A percentile compares a stretch with the other conserved stretches of the same genome.
phyloP scores from a whole-genome alignment of 64 coral and sea anemone genomes.

The Stylophora pistillata region DNA sequence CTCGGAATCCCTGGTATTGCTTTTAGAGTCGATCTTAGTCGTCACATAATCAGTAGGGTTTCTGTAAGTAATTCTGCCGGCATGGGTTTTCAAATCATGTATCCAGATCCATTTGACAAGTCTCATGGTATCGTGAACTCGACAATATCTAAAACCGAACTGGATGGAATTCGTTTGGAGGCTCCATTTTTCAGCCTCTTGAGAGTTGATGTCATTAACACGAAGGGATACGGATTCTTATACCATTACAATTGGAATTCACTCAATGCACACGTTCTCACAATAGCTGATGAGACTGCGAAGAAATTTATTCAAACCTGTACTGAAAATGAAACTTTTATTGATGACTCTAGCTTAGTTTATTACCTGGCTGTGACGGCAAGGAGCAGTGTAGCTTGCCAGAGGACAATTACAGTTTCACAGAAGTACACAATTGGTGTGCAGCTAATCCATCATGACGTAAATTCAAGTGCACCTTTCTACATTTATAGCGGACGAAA shows the following conservation, averaged over 20 bases:
- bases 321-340: conserved; percentile 26
- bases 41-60: conserved; percentile 49
- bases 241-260: conserved; percentile 21
- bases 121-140: conserved; percentile 27
- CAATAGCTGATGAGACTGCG: conserved; percentile 23
- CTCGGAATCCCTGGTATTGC: conserved; percentile 47
- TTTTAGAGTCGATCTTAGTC: conserved; percentile 55
- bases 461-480: background rate
- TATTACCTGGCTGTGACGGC: background rate
- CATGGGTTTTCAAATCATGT: conserved; percentile 45
- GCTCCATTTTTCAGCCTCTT: conserved; percentile 47
- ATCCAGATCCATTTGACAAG: conserved; percentile 29
- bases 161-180: conserved; percentile 18
- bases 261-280: conserved; percentile 16
- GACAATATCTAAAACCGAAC: conserved; percentile 36
- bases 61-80: conserved; percentile 33
- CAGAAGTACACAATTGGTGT: conserved; percentile 36
- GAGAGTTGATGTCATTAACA: conserved; percentile 10
- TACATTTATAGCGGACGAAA: conserved; percentile 43
- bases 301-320: conserved; percentile 24
- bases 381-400: background rate
- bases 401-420: conserved; percentile 14
- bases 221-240: conserved; percentile 24
- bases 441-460: conserved; percentile 40
- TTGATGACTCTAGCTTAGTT: conserved; percentile 1